These are phyloP conservation scores for Bergia sp. DNA, from an alignment of 92 coral and sea anemone species.

Conservation along the genomic window DNA sequence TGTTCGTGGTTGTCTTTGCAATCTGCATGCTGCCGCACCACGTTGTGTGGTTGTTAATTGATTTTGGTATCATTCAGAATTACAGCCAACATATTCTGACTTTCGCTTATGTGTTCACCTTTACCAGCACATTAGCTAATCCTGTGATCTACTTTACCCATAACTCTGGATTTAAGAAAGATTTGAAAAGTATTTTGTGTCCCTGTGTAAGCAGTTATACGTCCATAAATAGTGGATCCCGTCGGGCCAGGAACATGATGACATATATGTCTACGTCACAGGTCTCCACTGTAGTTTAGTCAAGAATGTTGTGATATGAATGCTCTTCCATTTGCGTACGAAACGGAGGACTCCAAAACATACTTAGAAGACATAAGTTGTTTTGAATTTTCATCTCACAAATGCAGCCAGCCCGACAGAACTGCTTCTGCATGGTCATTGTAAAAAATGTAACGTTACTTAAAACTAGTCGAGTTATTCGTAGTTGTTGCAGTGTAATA, in stretches of 20 bases:
- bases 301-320: background rate
- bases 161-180: conserved; percentile 42
- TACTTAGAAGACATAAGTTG: no score
- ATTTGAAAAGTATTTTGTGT: conserved; percentile 19
- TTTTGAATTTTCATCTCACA: no score
- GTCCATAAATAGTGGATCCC: background rate
- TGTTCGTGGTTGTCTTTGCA: conserved; percentile 78
- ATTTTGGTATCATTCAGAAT: conserved; percentile 50
- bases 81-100: conserved; percentile 49
- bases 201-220: background rate
- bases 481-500: no score
- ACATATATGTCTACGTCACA: conserved; percentile 10
- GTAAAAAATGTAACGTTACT: no score
- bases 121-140: conserved; percentile 74
- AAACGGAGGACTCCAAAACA: no score
- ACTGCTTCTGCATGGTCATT: no score
- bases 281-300: conserved; percentile 13
- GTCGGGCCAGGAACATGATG: background rate
- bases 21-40: conserved; percentile 89
- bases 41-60: conserved; percentile 71
- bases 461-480: no score
- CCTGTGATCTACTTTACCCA: conserved; percentile 71
- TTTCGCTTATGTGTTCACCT: conserved; percentile 77
- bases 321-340: no score
- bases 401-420: no score